Base-by-base conservation (phyloP, 2,113 vertebrate species). In the Lanius collurio region DNA sequence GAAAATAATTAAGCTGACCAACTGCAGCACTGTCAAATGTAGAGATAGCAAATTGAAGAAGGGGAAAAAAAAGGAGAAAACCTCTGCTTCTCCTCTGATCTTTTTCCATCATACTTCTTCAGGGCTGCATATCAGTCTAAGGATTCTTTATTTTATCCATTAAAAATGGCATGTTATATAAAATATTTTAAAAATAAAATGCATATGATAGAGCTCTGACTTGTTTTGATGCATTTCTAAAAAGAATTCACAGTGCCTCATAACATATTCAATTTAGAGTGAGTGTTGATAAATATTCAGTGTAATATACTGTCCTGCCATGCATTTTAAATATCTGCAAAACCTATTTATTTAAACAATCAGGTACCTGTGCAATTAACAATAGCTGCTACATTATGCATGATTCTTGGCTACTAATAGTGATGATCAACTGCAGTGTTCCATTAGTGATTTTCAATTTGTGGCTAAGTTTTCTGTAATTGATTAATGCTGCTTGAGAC, bases 361-460 rank as follows among this genome's bases (percentile, higher is more conserved):
- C 0, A 0, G 5, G 42, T 83, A 88, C 24, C 85, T 80, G 41
- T 67, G 71, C 63, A 88, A 83, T 93, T 95, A 81, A 80, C 59
- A 83, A 60, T 85, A 92, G 42, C 49, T 93, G 18, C 28, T 94
- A 80, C 39, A 73, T 95, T 90, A 95, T 86, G 63, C 68, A 83
- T 91, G 68, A 59, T 74, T 88, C 71, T 80, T 83, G 59, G 42
- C 82, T 90, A 37, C 78, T 86, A 53, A 46, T 26, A 73, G 10
- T 91, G 80, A 65, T 15, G 86, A 77, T 50, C 39, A 89, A 21
- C 50, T 55, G 42, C 75, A 83, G 55, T 44, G 28, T 93, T 94
- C 75, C 87, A 50, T 90, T 47, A 74, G 21, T 77, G 75, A 79
- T 91, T 95, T 95, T 95, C 82, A 94, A 80, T 90, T 90, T 83